Conservation (phyloP, 2,888 invertebrate genomes). For the Nowickia ferox region DNA sequence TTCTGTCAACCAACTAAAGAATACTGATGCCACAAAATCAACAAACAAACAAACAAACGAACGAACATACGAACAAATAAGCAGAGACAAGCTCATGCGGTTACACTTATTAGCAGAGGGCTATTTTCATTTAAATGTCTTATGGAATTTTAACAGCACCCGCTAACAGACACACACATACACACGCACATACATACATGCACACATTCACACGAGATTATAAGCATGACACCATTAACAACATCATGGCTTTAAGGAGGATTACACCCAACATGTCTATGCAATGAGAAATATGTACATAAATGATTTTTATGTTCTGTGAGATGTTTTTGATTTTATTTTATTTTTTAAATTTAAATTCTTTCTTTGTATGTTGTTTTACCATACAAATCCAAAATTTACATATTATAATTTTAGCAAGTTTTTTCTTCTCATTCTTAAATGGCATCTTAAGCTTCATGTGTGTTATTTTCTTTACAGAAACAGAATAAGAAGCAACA, state of each 20-base stretch:
- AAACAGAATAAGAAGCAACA: too few relatives aligned
- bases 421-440: too few relatives aligned
- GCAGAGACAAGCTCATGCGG: not conserved
- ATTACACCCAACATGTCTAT: slow-evolving; percentile 30
- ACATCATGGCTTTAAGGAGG: not conserved
- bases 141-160: slow-evolving; percentile 10
- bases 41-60: too few relatives aligned
- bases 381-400: slow-evolving; percentile 58
- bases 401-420: slow-evolving; percentile 62
- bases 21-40: not conserved
- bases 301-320: slow-evolving; percentile 52
- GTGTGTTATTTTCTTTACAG: too few relatives aligned
- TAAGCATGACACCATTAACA: not conserved
- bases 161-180: slow-evolving; percentile 4
- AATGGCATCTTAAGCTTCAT: too few relatives aligned
- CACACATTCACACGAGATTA: slow-evolving; percentile 1
- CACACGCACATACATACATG: not conserved
- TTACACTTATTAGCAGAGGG: slow-evolving; percentile 10
- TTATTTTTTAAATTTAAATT: not conserved
- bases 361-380: not conserved
- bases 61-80: not conserved
- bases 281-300: slow-evolving; percentile 18
- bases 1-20: not conserved
- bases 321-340: not conserved
- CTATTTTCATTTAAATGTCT: slow-evolving; percentile 35